These are phyloP conservation scores for Steinernema feltiae DNA, from an alignment of 1,140 invertebrate genomes.

Conservation along the genomic window DNA sequence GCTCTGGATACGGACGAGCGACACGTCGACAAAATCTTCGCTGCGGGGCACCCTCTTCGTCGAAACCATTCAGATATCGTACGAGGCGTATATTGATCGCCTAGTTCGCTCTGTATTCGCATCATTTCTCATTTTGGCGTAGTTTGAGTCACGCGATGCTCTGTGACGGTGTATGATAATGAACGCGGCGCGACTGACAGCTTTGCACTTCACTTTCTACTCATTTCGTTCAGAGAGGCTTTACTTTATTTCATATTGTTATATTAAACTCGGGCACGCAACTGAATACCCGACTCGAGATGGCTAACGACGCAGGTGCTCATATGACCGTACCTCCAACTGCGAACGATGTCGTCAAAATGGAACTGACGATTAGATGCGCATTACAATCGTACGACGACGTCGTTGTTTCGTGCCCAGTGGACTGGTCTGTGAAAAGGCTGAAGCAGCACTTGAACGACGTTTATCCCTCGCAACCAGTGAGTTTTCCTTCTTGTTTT, in stretches of 20 bases:
- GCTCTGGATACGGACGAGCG: too few relatives aligned
- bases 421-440: constrained; percentile 26
- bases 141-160: too few relatives aligned
- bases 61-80: too few relatives aligned
- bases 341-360: not conserved
- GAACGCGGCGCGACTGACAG: too few relatives aligned
- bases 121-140: too few relatives aligned
- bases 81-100: not conserved
- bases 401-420: constrained; percentile 16
- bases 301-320: not conserved
- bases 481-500: not conserved
- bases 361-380: constrained; percentile 30
- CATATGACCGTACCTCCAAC: not conserved
- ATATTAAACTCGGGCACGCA: too few relatives aligned
- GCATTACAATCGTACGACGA: constrained; percentile 25
- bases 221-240: not conserved
- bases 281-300: too few relatives aligned
- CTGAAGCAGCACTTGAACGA: constrained; percentile 31
- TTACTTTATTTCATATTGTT: not conserved
- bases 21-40: too few relatives aligned
- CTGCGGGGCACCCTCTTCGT: too few relatives aligned
- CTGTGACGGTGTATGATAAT: too few relatives aligned
- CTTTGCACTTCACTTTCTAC: too few relatives aligned
- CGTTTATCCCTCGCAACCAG: constrained; percentile 21
- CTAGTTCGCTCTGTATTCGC: not conserved